A percentile compares a stretch with the other conserved stretches of the same genome.
phyloP scores from a whole-genome alignment of 2,797 vertebrate genomes.

The Mycteria americana region DNA sequence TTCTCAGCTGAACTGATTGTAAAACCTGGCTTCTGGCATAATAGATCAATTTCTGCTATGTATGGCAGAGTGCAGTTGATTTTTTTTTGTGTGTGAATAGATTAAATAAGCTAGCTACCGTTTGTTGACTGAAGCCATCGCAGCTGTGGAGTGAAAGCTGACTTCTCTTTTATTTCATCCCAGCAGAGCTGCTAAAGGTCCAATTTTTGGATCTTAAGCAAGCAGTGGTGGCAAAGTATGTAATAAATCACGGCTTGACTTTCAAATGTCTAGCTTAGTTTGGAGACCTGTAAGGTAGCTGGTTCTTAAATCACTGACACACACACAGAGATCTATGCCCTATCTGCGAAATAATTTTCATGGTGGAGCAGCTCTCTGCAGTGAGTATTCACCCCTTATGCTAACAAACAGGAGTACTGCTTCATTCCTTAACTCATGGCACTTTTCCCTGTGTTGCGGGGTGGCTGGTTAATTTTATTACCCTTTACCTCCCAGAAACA shows the following conservation, averaged over 20 bases:
- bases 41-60: neutral
- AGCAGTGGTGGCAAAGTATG: neutral
- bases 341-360: neutral
- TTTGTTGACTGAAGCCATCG: neutral
- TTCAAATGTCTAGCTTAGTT: neutral
- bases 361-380: neutral
- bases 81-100: neutral
- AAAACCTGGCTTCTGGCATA: neutral
- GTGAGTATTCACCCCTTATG: neutral
- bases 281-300: neutral
- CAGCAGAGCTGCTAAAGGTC: neutral
- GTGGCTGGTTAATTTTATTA: neutral
- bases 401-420: neutral
- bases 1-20: neutral
- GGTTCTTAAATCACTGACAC: neutral
- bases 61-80: neutral
- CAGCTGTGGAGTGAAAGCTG: neutral
- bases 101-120: accelerated
- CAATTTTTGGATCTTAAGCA: neutral
- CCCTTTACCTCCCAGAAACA: neutral
- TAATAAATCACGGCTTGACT: neutral
- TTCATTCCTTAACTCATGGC: neutral
- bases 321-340: neutral
- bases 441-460: neutral
- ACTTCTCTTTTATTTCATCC: neutral